These are phyloP conservation scores for Ricordea florida DNA, from an alignment of 92 coral and sea anemone genomes.

Conservation along the genomic window DNA sequence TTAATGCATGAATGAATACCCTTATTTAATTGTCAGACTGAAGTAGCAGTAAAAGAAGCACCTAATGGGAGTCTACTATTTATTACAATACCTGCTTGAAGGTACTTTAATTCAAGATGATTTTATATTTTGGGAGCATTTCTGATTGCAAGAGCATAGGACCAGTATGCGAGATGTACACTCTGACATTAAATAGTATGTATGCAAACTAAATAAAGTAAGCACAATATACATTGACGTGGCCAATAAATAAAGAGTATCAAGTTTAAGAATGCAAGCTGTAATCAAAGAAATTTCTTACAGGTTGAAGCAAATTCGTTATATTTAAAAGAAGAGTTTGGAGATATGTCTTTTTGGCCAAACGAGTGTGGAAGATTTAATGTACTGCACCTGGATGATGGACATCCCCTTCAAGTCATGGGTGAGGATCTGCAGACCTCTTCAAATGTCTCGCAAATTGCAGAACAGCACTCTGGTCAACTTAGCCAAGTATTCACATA, in stretches of 20 bases:
- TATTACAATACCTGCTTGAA: background rate
- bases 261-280: constrained; percentile 4
- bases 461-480: constrained; percentile 10
- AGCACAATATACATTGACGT: background rate
- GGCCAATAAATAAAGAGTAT: background rate
- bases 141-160: constrained; percentile 4
- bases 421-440: constrained; percentile 39
- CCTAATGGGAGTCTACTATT: background rate
- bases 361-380: constrained; percentile 54
- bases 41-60: constrained; percentile 6
- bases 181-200: background rate
- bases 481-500: constrained; percentile 42
- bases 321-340: constrained; percentile 47
- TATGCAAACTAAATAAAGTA: background rate
- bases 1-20: constrained; percentile 7
- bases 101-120: background rate
- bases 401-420: constrained; percentile 54
- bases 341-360: constrained; percentile 52
- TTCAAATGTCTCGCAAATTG: constrained; percentile 22
- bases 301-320: constrained; percentile 54
- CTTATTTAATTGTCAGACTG: constrained; percentile 11
- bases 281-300: constrained; percentile 1
- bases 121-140: constrained; percentile 7
- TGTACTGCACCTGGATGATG: constrained; percentile 47
- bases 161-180: constrained; percentile 3